These are phyloP conservation scores for Andrena dorsata DNA, from an alignment of 2,888 invertebrate genomes.

Conservation along the genomic window DNA sequence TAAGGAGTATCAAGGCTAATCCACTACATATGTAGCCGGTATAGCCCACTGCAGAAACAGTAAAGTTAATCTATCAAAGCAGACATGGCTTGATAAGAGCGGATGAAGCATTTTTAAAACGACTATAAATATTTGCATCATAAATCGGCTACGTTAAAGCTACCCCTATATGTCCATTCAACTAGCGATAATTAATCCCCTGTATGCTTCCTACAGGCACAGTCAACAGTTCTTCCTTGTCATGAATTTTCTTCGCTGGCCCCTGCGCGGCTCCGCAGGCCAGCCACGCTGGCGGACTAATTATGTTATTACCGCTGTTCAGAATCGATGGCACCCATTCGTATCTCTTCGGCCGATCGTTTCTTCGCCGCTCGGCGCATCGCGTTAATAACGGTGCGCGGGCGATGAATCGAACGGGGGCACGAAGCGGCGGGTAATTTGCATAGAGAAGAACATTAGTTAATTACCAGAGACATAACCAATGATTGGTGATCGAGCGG, in stretches of 20 bases:
- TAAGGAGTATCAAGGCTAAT: slow-evolving; percentile 4
- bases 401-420: slow-evolving; percentile 64
- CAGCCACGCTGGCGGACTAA: slow-evolving; percentile 37
- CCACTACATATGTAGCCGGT: too few relatives aligned
- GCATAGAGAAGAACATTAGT: slow-evolving; percentile 84
- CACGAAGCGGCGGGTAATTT: slow-evolving; percentile 76
- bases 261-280: slow-evolving; percentile 18
- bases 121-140: slow-evolving; percentile 14
- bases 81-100: not conserved
- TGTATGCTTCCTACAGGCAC: slow-evolving; percentile 11
- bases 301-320: slow-evolving; percentile 53
- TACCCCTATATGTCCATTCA: slow-evolving; percentile 37
- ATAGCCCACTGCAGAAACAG: not conserved
- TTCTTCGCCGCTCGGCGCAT: slow-evolving; percentile 41
- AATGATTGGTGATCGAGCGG: slow-evolving; percentile 83
- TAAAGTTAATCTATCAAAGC: not conserved
- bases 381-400: slow-evolving; percentile 52
- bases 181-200: slow-evolving; percentile 41
- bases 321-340: slow-evolving; percentile 54
- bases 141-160: slow-evolving; percentile 22
- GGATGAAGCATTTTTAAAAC: slow-evolving; percentile 1
- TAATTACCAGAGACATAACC: slow-evolving; percentile 83
- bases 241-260: slow-evolving; percentile 53
- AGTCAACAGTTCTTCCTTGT: slow-evolving; percentile 35
- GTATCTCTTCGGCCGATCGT: slow-evolving; percentile 52